phyloP scores from a whole-genome alignment of 2,797 vertebrate species.

The Pseudochirops corinnae region DNA sequence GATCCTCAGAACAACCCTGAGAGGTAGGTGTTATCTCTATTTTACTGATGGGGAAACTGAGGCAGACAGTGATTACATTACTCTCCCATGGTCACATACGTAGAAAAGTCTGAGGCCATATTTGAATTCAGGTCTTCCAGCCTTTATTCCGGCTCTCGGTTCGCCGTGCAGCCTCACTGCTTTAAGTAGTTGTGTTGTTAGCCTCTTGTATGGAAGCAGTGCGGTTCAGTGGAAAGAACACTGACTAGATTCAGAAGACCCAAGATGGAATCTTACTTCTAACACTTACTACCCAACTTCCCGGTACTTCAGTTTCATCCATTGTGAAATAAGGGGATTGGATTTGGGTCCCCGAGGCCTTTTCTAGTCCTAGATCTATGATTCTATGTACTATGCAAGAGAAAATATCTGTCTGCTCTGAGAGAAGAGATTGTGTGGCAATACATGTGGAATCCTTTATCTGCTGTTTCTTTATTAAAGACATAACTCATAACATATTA shows the following conservation, averaged over 20 bases:
- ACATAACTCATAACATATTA: background rate
- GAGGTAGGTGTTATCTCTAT: background rate
- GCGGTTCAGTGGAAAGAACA: background rate
- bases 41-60: background rate
- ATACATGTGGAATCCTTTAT: conserved; percentile 16
- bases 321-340: background rate
- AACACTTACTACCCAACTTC: background rate
- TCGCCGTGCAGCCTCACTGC: background rate
- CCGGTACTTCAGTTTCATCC: background rate
- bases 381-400: background rate
- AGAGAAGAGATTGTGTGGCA: background rate
- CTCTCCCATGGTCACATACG: background rate
- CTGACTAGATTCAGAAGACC: background rate
- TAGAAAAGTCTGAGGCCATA: background rate
- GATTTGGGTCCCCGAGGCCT: background rate
- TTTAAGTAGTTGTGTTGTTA: background rate
- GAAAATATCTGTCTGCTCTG: background rate
- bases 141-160: background rate
- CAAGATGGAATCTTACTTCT: background rate
- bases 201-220: background rate
- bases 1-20: background rate
- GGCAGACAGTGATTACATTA: background rate
- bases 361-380: background rate
- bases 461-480: background rate
- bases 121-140: background rate